Base-by-base conservation (phyloP, 2,797 vertebrate species). In the Pterois miles region DNA sequence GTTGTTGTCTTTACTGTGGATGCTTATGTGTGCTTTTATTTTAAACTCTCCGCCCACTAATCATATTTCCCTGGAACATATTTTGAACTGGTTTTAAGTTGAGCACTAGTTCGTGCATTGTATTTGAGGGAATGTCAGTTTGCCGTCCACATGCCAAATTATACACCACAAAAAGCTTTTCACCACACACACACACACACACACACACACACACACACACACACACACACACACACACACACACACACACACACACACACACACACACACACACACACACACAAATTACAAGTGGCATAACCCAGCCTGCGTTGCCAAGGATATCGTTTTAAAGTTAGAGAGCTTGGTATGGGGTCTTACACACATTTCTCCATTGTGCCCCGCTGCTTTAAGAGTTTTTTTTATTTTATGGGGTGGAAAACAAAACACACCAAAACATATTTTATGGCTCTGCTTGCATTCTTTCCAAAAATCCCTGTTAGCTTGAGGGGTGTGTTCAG, bases 361-460 rank as follows among this genome's bases (percentile, higher is more conserved):
- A 75, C 66, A 80, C 67, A 76, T 65, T 65, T 75, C 53, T 73
- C 48, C 27, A 73, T 36, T 67, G 63, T 52, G 40, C 38, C 74
- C 73, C 71, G 74, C 80, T 78, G 83, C 68, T 89, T 90, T 60
- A 78, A 71, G 48, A 48, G 72, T 31, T 69, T 31, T 77, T 74
- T 85, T 79, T 82, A 63, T 9, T 31, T 33, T 14, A 65, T 79
- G 36, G 52, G 65, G 62, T 84, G 86, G 82, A 81, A 88, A 91
- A 87, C 76, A 89, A 89, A 85, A 90, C 72, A 73, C 74, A 74
- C 54, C 36, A 73, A 75, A 81, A 83, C 68, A 65, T 38, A 67
- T 76, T 85, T 80, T 76, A 86, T 74, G 65, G 64, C 74, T 79
- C 46, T 46, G 16, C 38, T 50, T 50, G 75, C 82, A 92, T 89